Evolutionary conservation across 1,140 invertebrate species (phyloP).

Genomic region (Harpegnathos saltator): DNA sequence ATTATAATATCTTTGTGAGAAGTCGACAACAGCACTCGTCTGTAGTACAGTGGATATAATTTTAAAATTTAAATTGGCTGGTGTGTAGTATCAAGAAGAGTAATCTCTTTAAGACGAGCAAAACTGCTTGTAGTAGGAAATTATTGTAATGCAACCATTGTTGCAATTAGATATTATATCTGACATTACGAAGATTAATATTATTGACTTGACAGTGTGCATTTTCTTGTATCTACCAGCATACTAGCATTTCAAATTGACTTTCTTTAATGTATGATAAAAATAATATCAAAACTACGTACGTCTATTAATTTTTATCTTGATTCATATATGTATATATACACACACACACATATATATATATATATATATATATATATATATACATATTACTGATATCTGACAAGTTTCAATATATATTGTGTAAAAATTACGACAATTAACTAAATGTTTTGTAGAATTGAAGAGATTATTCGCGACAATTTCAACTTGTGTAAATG

Average conservation of each 20-base stretch:
- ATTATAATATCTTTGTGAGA: constrained; percentile 77
- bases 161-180: constrained; percentile 3
- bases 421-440: not conserved
- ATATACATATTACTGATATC: constrained; percentile 31
- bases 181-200: not conserved
- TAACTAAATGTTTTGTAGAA: not conserved
- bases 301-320: constrained; percentile 15
- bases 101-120: constrained; percentile 20
- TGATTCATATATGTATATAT: constrained; percentile 22
- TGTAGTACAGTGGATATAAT: constrained; percentile 72
- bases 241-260: constrained; percentile 73
- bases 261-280: constrained; percentile 64
- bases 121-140: constrained; percentile 2
- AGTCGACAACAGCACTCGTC: constrained; percentile 76
- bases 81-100: constrained; percentile 19
- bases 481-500: constrained; percentile 12
- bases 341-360: too few species aligned
- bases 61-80: constrained; percentile 37
- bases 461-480: not conserved
- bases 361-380: too few species aligned
- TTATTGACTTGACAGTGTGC: constrained; percentile 2
- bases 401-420: constrained; percentile 35
- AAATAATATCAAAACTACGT: constrained; percentile 25
- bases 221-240: constrained; percentile 67
- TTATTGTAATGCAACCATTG: not conserved